Conservation (phyloP, 1,140 invertebrate genomes). For the Meloidogyne chitwoodi region DNA sequence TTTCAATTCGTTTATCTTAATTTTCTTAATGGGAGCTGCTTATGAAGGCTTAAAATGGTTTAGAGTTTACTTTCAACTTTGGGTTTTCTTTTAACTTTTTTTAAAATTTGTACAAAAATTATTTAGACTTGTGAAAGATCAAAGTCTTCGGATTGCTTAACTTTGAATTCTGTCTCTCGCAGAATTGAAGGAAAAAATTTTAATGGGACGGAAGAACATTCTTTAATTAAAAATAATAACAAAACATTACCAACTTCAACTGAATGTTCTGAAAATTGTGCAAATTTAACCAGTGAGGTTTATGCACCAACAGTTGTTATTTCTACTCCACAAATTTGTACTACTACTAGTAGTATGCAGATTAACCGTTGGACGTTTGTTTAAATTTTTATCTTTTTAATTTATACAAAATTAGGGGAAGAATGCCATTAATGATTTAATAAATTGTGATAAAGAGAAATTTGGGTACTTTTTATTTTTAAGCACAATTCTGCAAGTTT, state of each 20-base stretch:
- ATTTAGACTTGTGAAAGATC: conserved; percentile 2
- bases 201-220: conserved; percentile 1
- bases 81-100: not conserved
- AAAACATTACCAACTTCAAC: not conserved
- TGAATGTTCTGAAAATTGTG: not conserved
- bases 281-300: conserved; percentile 13
- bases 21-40: conserved; percentile 45
- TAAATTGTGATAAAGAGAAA: no score
- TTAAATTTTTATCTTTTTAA: not conserved
- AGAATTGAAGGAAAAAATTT: conserved; percentile 10
- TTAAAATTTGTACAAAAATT: not conserved
- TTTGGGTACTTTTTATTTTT: no score
- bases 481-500: no score
- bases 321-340: not conserved
- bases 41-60: conserved; percentile 55
- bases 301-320: conserved; percentile 22
- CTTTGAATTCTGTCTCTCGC: not conserved
- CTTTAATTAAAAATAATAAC: conserved; percentile 8
- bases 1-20: conserved; percentile 39
- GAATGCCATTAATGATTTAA: not conserved
- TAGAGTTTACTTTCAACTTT: conserved; percentile 45
- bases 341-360: not conserved
- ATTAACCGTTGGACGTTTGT: conserved; percentile 19
- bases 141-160: not conserved
- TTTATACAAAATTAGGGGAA: no score